phyloP scores from a whole-genome alignment of 2,888 invertebrate species.

The Dorcus parallelipipedus region DNA sequence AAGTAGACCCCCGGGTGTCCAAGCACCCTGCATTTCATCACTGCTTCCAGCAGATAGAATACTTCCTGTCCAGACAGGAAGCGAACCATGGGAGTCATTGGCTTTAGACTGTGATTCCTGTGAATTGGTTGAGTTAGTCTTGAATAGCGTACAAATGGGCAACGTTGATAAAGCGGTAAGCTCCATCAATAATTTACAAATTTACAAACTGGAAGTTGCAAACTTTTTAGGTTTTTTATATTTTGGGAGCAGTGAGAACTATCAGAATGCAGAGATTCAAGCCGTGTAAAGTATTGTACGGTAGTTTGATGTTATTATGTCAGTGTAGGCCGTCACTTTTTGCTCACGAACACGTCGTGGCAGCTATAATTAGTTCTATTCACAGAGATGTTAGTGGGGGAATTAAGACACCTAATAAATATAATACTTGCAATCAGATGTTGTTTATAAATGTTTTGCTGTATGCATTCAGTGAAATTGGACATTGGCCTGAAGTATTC shows the following conservation, averaged over 20 bases:
- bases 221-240: constrained; percentile 59
- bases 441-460: constrained; percentile 81
- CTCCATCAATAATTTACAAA: constrained; percentile 9
- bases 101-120: constrained; percentile 79
- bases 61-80: constrained; percentile 31
- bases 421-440: constrained; percentile 76
- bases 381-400: constrained; percentile 69
- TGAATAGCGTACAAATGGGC: constrained; percentile 72
- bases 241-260: constrained; percentile 85
- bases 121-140: constrained; percentile 71
- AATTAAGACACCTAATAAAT: constrained; percentile 68
- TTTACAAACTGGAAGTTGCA: constrained; percentile 3
- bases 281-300: constrained; percentile 74
- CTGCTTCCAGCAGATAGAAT: constrained; percentile 35
- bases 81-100: constrained; percentile 66
- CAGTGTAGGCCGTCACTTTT: constrained; percentile 77
- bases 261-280: constrained; percentile 76
- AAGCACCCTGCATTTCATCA: constrained; percentile 27
- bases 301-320: constrained; percentile 75
- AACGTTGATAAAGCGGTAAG: constrained; percentile 75
- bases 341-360: constrained; percentile 69
- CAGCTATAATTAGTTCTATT: constrained; percentile 77
- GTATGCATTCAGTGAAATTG: constrained; percentile 76
- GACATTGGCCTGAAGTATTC: constrained; percentile 89
- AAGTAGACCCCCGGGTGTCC: constrained; percentile 40